phyloP scores from a whole-genome alignment of 2,113 vertebrate species.

The Myrmecophaga tridactyla region DNA sequence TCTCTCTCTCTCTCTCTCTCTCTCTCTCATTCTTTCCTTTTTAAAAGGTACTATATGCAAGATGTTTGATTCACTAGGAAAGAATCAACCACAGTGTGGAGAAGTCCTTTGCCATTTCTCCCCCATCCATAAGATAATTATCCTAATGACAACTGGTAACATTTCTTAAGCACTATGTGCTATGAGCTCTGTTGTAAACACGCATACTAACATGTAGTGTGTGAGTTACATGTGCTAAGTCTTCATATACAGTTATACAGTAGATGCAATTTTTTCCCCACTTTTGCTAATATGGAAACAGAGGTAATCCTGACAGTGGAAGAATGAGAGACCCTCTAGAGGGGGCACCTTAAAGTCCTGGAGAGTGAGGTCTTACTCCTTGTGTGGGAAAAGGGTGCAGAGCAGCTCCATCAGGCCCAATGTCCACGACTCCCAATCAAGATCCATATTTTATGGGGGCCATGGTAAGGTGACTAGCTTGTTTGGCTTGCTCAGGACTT shows the following conservation, averaged over 20 bases:
- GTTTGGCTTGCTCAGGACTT: background rate
- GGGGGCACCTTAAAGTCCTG: background rate
- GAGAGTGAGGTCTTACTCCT: rapidly evolving
- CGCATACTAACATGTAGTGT: background rate
- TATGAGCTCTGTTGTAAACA: background rate
- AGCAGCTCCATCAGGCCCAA: too few species aligned
- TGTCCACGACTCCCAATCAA: background rate
- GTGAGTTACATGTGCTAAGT: too few species aligned
- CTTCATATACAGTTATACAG: background rate
- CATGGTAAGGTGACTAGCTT: background rate
- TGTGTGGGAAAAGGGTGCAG: background rate
- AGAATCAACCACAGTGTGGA: background rate
- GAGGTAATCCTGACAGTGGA: background rate
- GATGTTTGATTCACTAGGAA: background rate
- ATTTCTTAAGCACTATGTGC: background rate
- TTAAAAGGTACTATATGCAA: background rate
- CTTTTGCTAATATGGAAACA: background rate
- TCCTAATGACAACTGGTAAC: background rate
- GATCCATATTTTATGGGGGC: background rate
- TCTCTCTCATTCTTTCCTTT: background rate
- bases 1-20: background rate
- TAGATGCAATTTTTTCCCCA: background rate
- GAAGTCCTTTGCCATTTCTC: background rate
- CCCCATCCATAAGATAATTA: background rate
- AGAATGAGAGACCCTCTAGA: background rate